phyloP scores from a whole-genome alignment of 2,797 vertebrate species.

The Hyperoplus lanceolatus region DNA sequence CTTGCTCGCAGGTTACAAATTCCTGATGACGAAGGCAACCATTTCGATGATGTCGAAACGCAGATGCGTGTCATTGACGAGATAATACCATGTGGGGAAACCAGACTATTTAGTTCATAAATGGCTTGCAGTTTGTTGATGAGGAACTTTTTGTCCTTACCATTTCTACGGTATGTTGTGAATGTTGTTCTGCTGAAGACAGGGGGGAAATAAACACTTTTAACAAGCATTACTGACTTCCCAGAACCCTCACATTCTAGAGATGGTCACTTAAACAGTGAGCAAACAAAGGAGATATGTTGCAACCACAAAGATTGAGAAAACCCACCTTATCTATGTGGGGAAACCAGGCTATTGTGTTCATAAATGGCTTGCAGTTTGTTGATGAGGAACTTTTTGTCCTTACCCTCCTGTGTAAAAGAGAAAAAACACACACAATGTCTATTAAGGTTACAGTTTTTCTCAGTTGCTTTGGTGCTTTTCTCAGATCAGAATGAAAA shows the following conservation, averaged over 20 bases:
- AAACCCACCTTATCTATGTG: constrained; percentile 30
- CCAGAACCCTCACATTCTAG: not conserved
- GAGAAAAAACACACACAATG: constrained; percentile 45
- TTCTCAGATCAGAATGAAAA: too few relatives aligned
- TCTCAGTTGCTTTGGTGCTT: too few relatives aligned
- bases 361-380: constrained; percentile 82
- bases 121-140: constrained; percentile 85
- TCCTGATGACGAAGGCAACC: not conserved
- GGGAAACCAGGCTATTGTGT: constrained; percentile 8
- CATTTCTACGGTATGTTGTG: constrained; percentile 30
- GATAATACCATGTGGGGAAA: not conserved
- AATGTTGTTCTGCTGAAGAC: constrained; percentile 1
- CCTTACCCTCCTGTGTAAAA: constrained; percentile 87
- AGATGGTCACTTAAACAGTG: not conserved
- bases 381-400: constrained; percentile 90
- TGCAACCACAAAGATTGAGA: not conserved
- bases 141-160: constrained; percentile 90
- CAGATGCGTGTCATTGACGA: not conserved
- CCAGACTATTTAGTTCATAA: constrained; percentile 45
- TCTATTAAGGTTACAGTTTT: too few relatives aligned
- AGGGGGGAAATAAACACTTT: rapidly evolving
- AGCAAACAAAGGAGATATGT: not conserved
- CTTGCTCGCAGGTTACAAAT: not conserved
- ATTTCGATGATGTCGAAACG: not conserved
- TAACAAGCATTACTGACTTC: not conserved